Evolutionary conservation across 2,888 invertebrate genomes (phyloP), one percentile per base, ranked within the genome.

Genomic region (Drosophila subsilvestris): DNA sequence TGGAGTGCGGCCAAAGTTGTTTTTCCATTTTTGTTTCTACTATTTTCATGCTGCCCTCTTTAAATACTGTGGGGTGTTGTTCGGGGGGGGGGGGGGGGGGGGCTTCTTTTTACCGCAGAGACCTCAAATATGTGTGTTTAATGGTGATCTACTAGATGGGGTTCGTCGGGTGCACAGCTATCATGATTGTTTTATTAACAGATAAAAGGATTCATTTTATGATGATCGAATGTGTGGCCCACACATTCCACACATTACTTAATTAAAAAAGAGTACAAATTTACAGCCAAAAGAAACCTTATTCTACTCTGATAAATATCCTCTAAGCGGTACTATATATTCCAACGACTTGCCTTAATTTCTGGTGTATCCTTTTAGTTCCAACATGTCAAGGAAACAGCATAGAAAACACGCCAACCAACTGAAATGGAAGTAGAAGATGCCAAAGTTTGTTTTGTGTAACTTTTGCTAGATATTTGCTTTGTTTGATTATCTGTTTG

Each of bases 401-500:
- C 37, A 37, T 14, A 20, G 66, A 65, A 49, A n/a, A 43, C 25
- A n/a, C n/a, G n/a, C n/a, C n/a, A 25, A 25, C 32, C 43, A 65
- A 49, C 55, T 56, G 43, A 44, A 56, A 62, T 44, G 54, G 20
- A 61, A 62, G 48, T 25, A 49, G 71, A 68, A 74, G 72, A 72
- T 76, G 66, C 74, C 63, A 85, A 86, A 86, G 72, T 86, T 74
- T 61, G 50, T 61, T 60, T 67, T 67, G 27, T 61, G 66, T 63
- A 75, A 69, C 67, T 77, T 84, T 69, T 32, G 66, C 51, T 55
- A 72, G 71, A 75, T 83, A 84, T 83, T 80, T 83, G 72, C 58
- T 69, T 58, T 70, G 79, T 86, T 86, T 80, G 77, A 83, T 83
- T 79, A 83, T 77, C 71, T 84, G 67, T 83, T 79, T 80, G 79